Evolutionary conservation across 2,888 invertebrate species (phyloP).

Genomic region (Tenthredo notha): DNA sequence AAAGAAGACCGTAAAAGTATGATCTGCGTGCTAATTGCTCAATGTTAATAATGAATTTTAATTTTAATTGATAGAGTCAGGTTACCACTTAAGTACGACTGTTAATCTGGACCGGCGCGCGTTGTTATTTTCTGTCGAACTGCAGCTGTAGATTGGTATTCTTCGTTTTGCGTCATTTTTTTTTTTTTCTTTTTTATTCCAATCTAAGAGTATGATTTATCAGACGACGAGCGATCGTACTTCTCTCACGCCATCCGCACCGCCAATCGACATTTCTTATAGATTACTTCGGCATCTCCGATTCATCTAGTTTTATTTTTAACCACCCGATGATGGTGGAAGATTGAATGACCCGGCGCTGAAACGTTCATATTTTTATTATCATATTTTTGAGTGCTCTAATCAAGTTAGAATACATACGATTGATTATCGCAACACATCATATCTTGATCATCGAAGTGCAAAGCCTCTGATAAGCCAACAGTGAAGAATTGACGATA

Average conservation of each 20-base stretch:
- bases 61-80: background rate
- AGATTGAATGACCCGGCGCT: background rate
- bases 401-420: background rate
- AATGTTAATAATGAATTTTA: background rate
- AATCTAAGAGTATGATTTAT: background rate
- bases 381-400: background rate
- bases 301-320: slow-evolving; percentile 30
- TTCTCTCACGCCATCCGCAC: background rate
- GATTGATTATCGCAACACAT: background rate
- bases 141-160: background rate
- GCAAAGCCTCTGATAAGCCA: background rate
- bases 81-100: slow-evolving; percentile 12
- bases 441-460: background rate
- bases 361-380: slow-evolving; percentile 24
- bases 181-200: background rate
- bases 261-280: background rate
- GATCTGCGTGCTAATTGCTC: background rate
- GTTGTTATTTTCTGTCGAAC: background rate
- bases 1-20: background rate
- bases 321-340: slow-evolving; percentile 11
- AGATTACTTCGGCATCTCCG: slow-evolving; percentile 16
- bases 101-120: slow-evolving; percentile 14
- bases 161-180: slow-evolving; percentile 26
- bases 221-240: background rate
- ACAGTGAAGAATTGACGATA: background rate